phyloP scores from a whole-genome alignment of 2,888 invertebrate species.

The Desoria tigrina region DNA sequence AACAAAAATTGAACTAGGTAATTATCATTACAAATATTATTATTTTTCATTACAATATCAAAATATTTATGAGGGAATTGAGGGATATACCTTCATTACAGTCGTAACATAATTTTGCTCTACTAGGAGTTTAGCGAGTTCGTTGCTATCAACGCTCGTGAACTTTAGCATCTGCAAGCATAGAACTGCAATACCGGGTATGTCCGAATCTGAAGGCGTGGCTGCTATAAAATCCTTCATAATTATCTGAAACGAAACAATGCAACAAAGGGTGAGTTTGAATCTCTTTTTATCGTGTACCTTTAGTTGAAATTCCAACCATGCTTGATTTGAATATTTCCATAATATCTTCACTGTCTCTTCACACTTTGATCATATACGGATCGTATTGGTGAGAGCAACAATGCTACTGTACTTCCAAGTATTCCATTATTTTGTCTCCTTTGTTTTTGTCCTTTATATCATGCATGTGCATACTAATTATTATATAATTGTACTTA shows the following conservation, averaged over 20 bases:
- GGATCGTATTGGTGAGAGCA: too few species aligned
- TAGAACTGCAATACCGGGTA: conserved; percentile 20
- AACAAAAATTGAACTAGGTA: background rate
- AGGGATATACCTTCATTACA: conserved; percentile 38
- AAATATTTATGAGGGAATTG: conserved; percentile 5
- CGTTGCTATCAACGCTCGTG: conserved; percentile 18
- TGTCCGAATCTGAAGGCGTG: conserved; percentile 24
- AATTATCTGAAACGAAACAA: background rate
- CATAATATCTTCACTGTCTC: too few species aligned
- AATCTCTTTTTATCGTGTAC: too few species aligned
- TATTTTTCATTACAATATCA: background rate
- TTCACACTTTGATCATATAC: too few species aligned
- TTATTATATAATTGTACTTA: too few species aligned
- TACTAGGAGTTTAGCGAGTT: conserved; percentile 29
- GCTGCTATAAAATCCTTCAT: conserved; percentile 15
- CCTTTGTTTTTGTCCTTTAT: too few species aligned
- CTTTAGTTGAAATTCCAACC: too few species aligned
- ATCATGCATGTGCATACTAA: too few species aligned
- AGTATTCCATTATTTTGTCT: too few species aligned
- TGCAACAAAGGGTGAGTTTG: too few species aligned
- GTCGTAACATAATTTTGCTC: conserved; percentile 40
- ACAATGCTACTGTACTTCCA: too few species aligned
- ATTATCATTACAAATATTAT: background rate
- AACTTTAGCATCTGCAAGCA: conserved; percentile 28
- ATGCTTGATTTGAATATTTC: too few species aligned